These are phyloP conservation scores for Caenorhabditis inopinata DNA, from an alignment of 1,140 invertebrate species.

Conservation along the genomic window DNA sequence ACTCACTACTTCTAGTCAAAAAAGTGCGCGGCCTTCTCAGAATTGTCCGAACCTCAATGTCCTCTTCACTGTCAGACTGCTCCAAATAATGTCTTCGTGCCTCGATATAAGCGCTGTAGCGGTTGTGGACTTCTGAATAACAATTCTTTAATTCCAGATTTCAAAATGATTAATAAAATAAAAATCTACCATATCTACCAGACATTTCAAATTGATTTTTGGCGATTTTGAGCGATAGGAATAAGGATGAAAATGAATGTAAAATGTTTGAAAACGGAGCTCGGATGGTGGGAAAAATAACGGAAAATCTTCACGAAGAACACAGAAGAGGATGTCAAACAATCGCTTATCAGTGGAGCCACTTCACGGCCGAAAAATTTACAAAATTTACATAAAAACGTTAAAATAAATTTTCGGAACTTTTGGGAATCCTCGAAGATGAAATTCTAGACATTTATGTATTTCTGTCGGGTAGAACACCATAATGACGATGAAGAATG, in stretches of 20 bases:
- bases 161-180: neutral
- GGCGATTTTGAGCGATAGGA: neutral
- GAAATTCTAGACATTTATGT: conserved; percentile 6
- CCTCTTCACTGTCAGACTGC: conserved; percentile 14
- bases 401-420: too few relatives aligned
- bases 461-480: neutral
- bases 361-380: neutral
- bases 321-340: neutral
- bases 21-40: neutral
- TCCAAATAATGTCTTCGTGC: neutral
- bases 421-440: neutral
- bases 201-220: conserved; percentile 16
- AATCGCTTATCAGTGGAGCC: neutral
- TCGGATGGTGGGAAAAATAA: neutral
- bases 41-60: neutral
- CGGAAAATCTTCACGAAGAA: too few relatives aligned
- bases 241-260: neutral
- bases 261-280: neutral
- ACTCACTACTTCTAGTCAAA: neutral
- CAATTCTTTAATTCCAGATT: neutral
- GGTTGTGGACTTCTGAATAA: conserved; percentile 12
- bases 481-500: neutral
- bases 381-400: neutral
- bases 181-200: neutral
- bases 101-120: conserved; percentile 13